These are phyloP conservation scores for Microtus pennsylvanicus DNA, from an alignment of 2,113 vertebrate species.

Conservation along the genomic window DNA sequence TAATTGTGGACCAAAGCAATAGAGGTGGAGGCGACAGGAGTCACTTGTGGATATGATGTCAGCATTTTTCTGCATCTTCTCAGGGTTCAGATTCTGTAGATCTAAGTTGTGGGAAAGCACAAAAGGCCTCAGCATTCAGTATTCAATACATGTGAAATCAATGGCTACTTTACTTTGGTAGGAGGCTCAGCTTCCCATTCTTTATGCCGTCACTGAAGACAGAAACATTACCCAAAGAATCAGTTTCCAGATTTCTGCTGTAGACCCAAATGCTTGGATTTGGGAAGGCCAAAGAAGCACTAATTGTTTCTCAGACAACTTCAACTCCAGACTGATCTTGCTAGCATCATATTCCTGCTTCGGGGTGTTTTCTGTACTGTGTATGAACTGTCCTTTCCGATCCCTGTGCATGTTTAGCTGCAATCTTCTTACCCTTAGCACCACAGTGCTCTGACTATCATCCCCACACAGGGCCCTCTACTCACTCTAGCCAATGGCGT, in stretches of 20 bases:
- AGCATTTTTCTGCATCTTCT: background rate
- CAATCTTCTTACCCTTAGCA: background rate
- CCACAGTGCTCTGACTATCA: fast-evolving
- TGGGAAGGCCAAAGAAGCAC: background rate
- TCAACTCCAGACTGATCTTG: background rate
- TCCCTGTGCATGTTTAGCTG: too few species aligned
- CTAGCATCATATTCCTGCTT: background rate
- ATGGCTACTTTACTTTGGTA: background rate
- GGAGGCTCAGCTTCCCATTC: background rate
- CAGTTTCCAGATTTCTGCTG: background rate
- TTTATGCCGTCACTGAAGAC: background rate
- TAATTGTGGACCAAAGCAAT: background rate
- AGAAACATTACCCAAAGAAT: background rate
- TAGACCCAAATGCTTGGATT: background rate
- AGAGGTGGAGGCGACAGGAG: background rate
- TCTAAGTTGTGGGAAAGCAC: background rate
- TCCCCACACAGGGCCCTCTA: too few species aligned
- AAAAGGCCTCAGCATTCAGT: background rate
- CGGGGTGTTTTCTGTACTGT: too few species aligned
- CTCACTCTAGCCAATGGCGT: too few species aligned
- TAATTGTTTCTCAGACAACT: background rate
- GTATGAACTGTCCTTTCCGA: background rate
- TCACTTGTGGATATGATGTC: background rate
- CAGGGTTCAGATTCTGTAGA: background rate
- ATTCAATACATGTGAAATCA: background rate